Conservation (phyloP, 2,797 vertebrate genomes). For the Carcharodon carcharias region DNA sequence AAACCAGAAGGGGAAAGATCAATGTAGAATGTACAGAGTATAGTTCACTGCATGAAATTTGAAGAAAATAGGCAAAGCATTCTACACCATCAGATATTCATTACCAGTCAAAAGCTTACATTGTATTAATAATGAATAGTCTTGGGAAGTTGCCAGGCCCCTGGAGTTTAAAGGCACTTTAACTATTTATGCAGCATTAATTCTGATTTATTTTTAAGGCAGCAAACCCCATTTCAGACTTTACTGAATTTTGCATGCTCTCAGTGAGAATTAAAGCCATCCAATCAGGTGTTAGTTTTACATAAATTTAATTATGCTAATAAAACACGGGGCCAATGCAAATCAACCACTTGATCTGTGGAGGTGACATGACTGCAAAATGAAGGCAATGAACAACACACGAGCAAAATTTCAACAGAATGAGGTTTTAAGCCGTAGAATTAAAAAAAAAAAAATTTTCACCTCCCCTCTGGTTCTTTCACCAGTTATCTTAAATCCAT, state of each 20-base stretch:
- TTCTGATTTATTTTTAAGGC: neutral
- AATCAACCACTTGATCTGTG: neutral
- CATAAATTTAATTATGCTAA: neutral
- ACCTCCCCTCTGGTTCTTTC: neutral
- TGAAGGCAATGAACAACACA: neutral
- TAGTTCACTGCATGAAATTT: neutral
- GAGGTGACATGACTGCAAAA: neutral
- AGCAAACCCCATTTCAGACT: neutral
- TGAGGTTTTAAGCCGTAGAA: neutral
- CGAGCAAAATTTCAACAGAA: neutral
- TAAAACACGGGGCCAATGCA: neutral
- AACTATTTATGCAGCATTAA: neutral
- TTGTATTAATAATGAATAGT: neutral
- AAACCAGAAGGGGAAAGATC: no score
- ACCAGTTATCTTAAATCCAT: neutral
- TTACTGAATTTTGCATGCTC: neutral
- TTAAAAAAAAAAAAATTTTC: neutral
- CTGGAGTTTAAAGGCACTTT: neutral
- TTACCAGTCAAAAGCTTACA: neutral
- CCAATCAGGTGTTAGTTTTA: neutral
- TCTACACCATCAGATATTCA: neutral
- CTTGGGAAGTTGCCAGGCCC: neutral
- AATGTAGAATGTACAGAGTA: neutral
- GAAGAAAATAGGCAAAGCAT: neutral
- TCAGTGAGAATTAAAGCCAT: neutral